Evolutionary conservation across 2,888 invertebrate genomes (phyloP).

Genomic region (Cataglyphis livida): DNA sequence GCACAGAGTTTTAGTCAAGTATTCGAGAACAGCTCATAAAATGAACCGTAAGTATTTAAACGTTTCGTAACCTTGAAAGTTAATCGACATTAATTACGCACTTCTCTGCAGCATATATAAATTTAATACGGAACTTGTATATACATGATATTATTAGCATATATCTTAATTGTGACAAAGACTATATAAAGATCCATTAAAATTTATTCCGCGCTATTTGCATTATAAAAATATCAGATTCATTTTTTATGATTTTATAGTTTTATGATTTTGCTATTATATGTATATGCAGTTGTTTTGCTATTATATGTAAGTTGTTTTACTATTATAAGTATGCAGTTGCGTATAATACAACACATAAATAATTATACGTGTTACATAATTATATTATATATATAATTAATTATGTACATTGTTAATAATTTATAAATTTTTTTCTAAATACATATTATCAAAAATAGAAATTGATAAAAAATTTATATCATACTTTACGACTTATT

Average conservation of each 20-base stretch:
- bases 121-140: background rate
- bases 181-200: background rate
- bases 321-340: no score
- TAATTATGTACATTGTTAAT: background rate
- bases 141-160: constrained; percentile 18
- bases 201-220: background rate
- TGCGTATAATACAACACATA: background rate
- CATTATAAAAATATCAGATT: background rate
- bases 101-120: background rate
- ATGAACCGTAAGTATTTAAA: constrained; percentile 45
- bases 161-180: background rate
- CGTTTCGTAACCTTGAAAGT: constrained; percentile 10
- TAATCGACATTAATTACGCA: background rate
- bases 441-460: background rate
- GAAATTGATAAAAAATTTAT: background rate
- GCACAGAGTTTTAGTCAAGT: background rate
- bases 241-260: background rate
- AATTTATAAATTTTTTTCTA: background rate
- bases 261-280: background rate
- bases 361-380: background rate
- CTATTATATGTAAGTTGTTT: no score
- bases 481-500: background rate
- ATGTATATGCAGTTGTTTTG: background rate
- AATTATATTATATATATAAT: background rate
- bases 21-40: constrained; percentile 12